Base-by-base conservation (phyloP, 1,140 invertebrate species). In the Leptinotarsa undecemlineata region DNA sequence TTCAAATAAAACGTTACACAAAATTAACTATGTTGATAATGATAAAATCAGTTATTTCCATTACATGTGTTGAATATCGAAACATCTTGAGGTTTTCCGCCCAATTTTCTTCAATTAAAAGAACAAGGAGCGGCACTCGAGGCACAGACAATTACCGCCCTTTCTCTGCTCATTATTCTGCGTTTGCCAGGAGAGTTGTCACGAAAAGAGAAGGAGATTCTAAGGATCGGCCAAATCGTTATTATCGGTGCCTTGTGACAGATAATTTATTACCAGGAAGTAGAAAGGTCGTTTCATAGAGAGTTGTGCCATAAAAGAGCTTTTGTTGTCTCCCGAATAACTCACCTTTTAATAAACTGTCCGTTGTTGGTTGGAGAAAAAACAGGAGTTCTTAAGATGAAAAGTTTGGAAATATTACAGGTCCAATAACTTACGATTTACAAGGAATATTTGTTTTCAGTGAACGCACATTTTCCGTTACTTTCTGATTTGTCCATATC, bases 241-340 rank as follows among this genome's bases (percentile, higher is more conserved):
- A 57, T 57, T 57, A 57, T 57, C 51, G 51, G 51, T 19, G 51
- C 51, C 51, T 57, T 57, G 51, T 57, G 51, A 57, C 51, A 57
- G 51, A 57, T 57, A 13, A 57, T 57, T 57, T 57, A 57, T 57
- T n/a, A 57, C 51, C 51, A 57, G 51, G 51, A 57, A 57, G 51
- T 57, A 57, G 51, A 5, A 57, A 42, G 13, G 15, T 57, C 51
- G 51, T 57, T 57, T 57, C 51, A 57, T n/a, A 57, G 51, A 57
- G 26, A 57, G 51, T 57, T 17, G 51, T 57, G 14, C 51, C 51
- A 57, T 57, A n/a, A 57, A 57, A 57, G 51, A 19, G 51, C 51
- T 57, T 57, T 57, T 57, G 51, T 57, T 57, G 51, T 57, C 51
- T 57, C 17, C 51, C 15, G 6, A n/a, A 57, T 57, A 57, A 57